These are phyloP conservation scores for Centropristis striata DNA, from an alignment of 2,113 vertebrate species.

Conservation along the genomic window DNA sequence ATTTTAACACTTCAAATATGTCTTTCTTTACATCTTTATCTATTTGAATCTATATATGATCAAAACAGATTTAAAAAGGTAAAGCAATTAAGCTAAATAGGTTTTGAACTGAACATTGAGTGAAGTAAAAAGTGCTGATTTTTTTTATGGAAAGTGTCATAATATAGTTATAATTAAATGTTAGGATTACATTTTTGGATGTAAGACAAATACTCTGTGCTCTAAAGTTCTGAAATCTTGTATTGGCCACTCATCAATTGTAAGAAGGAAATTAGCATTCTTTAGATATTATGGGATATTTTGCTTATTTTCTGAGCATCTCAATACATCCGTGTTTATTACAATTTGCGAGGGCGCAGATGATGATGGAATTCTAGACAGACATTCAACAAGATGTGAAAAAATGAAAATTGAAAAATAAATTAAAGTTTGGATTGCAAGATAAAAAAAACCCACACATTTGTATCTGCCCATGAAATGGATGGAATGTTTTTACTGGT, in stretches of 20 bases:
- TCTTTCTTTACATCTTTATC: not conserved
- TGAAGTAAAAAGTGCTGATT: not conserved
- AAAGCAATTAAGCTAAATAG: not conserved
- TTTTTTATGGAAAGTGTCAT: not conserved
- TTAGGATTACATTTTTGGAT: not conserved
- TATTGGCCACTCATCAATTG: not conserved
- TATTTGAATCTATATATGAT: not conserved
- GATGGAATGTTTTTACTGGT: not conserved
- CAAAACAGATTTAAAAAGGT: not conserved
- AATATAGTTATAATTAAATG: not conserved
- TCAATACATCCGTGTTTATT: not conserved
- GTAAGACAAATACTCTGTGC: not conserved
- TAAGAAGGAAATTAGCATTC: not conserved
- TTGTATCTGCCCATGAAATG: not conserved
- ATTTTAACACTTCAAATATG: not conserved
- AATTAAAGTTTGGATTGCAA: not conserved
- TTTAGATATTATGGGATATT: not conserved
- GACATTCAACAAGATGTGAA: not conserved
- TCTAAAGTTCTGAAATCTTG: not conserved
- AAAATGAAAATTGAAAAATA: not conserved
- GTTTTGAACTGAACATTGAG: not conserved
- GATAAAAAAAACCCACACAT: not conserved
- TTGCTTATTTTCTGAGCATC: not conserved
- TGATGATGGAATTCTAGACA: no score
- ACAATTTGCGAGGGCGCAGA: not conserved